Percentiles rank a stretch among this genome's conserved stretches.
Evolutionary conservation across 2,888 invertebrate species (phyloP).

Genomic region (Nephrotoma appendiculata): DNA sequence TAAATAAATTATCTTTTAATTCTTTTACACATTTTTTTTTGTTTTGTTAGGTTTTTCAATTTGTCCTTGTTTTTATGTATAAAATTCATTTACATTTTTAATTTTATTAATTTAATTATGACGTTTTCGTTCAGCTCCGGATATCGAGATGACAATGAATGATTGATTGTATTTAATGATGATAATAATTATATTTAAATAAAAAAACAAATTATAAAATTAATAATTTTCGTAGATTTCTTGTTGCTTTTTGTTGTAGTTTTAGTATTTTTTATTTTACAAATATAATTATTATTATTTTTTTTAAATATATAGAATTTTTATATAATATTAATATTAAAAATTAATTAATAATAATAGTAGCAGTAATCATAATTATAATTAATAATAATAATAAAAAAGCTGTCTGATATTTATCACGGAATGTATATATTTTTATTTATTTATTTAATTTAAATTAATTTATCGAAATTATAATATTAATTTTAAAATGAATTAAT

Average conservation of each 20-base stretch:
- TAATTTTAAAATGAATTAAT: background rate
- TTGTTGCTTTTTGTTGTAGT: background rate
- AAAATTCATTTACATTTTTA: background rate
- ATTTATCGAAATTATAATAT: background rate
- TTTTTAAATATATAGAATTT: background rate
- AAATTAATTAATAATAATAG: background rate
- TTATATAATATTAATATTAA: background rate
- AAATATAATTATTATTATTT: background rate
- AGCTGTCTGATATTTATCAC: conserved; percentile 2
- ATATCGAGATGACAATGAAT: background rate
- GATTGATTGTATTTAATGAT: background rate
- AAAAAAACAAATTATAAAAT: background rate
- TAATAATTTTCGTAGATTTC: background rate
- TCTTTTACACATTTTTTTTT: background rate
- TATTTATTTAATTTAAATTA: background rate
- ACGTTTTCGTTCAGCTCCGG: background rate
- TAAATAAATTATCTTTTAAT: background rate
- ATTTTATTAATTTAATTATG: background rate
- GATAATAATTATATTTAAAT: background rate
- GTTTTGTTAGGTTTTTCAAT: background rate
- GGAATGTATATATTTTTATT: conserved; percentile 1
- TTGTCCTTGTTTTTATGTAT: background rate
- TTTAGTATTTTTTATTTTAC: background rate
- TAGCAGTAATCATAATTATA: background rate
- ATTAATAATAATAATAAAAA: background rate